These are phyloP conservation scores for Isotomurus palustris DNA, from an alignment of 2,888 invertebrate genomes.

Conservation along the genomic window DNA sequence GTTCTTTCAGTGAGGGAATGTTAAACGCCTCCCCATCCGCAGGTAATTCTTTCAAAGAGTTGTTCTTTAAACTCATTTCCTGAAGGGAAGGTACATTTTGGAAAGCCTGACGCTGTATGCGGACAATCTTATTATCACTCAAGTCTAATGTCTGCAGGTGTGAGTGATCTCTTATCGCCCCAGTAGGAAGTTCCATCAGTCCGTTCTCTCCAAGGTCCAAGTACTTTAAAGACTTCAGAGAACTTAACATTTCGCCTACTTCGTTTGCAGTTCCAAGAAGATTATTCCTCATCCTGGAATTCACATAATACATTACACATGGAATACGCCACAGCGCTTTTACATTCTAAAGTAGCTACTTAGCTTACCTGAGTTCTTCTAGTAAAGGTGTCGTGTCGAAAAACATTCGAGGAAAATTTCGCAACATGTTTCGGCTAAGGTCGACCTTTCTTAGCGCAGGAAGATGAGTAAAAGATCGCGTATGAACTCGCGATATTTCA, in stretches of 20 bases:
- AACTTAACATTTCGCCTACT: conserved; percentile 67
- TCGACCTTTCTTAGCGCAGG: conserved; percentile 68
- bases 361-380: conserved; percentile 59
- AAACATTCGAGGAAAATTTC: conserved; percentile 74
- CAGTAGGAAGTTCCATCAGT: conserved; percentile 70
- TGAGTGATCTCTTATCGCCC: conserved; percentile 71
- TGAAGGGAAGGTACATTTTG: conserved; percentile 76
- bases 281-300: conserved; percentile 39
- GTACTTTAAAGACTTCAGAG: conserved; percentile 69
- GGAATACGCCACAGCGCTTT: neutral
- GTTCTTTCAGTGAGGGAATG: conserved; percentile 54
- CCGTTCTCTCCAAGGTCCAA: conserved; percentile 75
- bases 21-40: conserved; percentile 38
- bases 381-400: conserved; percentile 56
- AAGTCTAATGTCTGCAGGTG: conserved; percentile 74
- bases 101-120: conserved; percentile 73
- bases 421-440: conserved; percentile 70
- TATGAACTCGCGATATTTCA: conserved; percentile 54
- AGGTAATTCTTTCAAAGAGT: conserved; percentile 66
- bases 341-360: neutral
- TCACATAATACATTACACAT: neutral
- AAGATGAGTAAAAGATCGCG: conserved; percentile 73
- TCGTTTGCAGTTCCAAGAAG: conserved; percentile 67
- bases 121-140: conserved; percentile 69
- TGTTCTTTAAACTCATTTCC: conserved; percentile 75